Evolutionary conservation across 2,888 invertebrate species (phyloP).

Genomic region (Melanchra persicariae): DNA sequence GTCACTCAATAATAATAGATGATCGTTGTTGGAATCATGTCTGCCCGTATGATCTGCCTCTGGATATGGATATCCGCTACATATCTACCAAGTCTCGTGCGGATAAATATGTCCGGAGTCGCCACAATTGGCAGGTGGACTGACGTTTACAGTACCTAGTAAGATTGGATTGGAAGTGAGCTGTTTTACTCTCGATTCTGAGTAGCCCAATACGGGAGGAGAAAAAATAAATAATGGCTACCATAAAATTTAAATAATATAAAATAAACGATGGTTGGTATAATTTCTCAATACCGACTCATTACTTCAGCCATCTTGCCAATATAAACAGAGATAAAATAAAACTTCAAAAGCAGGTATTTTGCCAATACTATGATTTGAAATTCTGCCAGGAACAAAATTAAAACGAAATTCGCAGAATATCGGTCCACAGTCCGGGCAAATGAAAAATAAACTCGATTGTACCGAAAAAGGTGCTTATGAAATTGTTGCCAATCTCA

Average conservation of each 20-base stretch:
- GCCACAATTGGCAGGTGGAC: constrained; percentile 30
- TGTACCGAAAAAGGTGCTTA: constrained; percentile 66
- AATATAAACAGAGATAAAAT: constrained; percentile 46
- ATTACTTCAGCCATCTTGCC: constrained; percentile 17
- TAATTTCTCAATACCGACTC: constrained; percentile 22
- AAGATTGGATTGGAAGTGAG: not conserved
- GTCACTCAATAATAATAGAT: constrained; percentile 51
- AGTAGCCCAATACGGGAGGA: not conserved
- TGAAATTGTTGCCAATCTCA: constrained; percentile 53
- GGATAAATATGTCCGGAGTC: constrained; percentile 11
- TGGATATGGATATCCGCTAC: constrained; percentile 44
- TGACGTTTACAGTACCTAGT: constrained; percentile 15
- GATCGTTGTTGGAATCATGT: constrained; percentile 24
- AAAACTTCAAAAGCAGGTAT: constrained; percentile 48
- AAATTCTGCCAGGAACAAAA: constrained; percentile 69
- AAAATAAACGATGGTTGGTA: not conserved
- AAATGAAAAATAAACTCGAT: constrained; percentile 77
- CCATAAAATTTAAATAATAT: not conserved
- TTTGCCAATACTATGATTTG: constrained; percentile 65
- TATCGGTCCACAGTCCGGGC: constrained; percentile 56
- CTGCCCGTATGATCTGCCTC: constrained; percentile 3
- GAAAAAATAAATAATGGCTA: too few relatives aligned
- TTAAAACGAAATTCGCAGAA: constrained; percentile 70
- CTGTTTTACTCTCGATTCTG: not conserved
- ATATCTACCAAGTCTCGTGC: constrained; percentile 2